A percentile compares a stretch with the other conserved stretches of the same genome.
Conservation (phyloP, 2,113 vertebrate species). For the Chionis minor region DNA sequence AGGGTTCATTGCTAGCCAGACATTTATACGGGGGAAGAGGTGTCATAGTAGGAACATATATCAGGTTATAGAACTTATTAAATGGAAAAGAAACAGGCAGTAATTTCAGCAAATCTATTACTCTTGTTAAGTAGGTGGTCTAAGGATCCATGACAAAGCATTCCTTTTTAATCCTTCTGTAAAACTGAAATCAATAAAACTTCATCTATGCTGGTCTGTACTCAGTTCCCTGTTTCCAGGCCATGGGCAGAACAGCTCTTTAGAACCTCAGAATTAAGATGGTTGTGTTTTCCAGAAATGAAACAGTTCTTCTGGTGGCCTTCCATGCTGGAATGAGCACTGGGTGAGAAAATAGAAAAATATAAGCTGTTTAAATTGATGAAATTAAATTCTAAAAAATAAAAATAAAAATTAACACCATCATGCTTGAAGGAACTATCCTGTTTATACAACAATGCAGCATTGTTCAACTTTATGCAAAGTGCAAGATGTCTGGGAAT, state of each 20-base stretch:
- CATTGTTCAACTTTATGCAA: not conserved
- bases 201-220: not conserved
- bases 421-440: not conserved
- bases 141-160: not conserved
- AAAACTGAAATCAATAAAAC: not conserved
- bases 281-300: not conserved
- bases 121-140: not conserved
- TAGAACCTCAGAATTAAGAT: not conserved
- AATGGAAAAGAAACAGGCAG: not conserved
- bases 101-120: not conserved
- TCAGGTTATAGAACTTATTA: not conserved
- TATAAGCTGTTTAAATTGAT: not conserved
- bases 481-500: not conserved
- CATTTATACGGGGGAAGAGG: not conserved
- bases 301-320: not conserved
- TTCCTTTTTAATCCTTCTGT: not conserved
- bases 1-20: not conserved
- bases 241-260: not conserved
- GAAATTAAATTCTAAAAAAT: not conserved
- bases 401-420: accelerated
- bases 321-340: not conserved
- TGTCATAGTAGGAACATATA: not conserved
- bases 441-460: not conserved
- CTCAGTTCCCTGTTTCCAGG: not conserved
- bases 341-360: not conserved